Base-by-base conservation (phyloP, 37 sponge, comb jelly and placozoan genomes). In the Amphimedon queenslandica region DNA sequence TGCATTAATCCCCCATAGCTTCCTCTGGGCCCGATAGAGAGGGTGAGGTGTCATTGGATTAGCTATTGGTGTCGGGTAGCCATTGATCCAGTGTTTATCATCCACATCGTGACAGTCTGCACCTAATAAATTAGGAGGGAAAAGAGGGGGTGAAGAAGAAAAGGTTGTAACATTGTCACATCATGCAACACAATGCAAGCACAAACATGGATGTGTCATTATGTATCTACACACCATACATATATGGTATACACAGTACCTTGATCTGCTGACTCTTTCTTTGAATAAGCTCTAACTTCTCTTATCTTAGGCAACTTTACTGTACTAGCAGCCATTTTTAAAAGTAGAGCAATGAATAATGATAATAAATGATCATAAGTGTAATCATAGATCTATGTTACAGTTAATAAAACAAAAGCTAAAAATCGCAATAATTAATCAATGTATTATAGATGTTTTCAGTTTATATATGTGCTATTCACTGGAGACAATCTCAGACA, bases 91-190 rank as follows among this genome's bases (percentile, higher is more conserved):
- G 80, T 92, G 93, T 34, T 84, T 28, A 27, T 88, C 89, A 0
- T n/a, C 81, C 29, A 92, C 93, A 78, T 92, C 93, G 42, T 88
- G 89, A 43, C 93, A 92, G 75, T 92, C 89, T 2, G 89, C 89
- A 55, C 93, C 93, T 86, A 51, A 32, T 24, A 16, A 1, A n/a
- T n/a, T n/a, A n/a, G n/a, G n/a, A n/a, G n/a, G n/a, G n/a, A n/a
- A n/a, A n/a, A n/a, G n/a, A n/a, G n/a, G n/a, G n/a, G n/a, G n/a
- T n/a, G n/a, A n/a, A n/a, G n/a, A n/a, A n/a, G n/a, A n/a, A n/a
- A n/a, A n/a, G n/a, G n/a, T n/a, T n/a, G n/a, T n/a, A n/a, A n/a
- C n/a, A n/a, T n/a, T n/a, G n/a, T n/a, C n/a, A n/a, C n/a, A n/a
- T n/a, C n/a, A n/a, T n/a, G n/a, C n/a, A n/a, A n/a, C n/a, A n/a